A percentile compares a stretch with the other conserved stretches of the same genome.
Conservation (phyloP, 2,797 vertebrate genomes). For the Crypturellus tataupa region DNA sequence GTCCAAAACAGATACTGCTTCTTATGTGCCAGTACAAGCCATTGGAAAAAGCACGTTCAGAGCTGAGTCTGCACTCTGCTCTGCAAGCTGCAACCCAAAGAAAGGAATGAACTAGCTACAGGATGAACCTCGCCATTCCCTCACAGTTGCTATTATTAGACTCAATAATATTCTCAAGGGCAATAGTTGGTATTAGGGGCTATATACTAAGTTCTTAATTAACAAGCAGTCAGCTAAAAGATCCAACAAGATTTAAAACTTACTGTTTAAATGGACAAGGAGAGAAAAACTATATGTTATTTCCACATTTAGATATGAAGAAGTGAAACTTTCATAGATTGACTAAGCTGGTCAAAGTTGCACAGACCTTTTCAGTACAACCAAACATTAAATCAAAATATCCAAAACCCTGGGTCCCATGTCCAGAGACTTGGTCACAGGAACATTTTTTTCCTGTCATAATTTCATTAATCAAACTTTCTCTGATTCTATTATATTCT, state of each 20-base stretch:
- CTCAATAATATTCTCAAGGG: fast-evolving
- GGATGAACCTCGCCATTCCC: not conserved
- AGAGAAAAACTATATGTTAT: not conserved
- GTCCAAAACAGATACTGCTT: not conserved
- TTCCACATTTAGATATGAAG: not conserved
- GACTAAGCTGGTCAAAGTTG: not conserved
- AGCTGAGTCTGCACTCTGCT: not conserved
- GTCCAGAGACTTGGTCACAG: not conserved
- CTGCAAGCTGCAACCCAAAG: not conserved
- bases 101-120: not conserved
- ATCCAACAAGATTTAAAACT: not conserved
- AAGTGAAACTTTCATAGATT: not conserved
- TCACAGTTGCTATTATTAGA: not conserved
- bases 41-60: not conserved
- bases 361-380: not conserved
- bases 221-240: not conserved
- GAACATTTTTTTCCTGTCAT: not conserved
- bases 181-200: not conserved
- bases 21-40: not conserved
- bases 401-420: not conserved
- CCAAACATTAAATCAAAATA: not conserved
- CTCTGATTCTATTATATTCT: not conserved
- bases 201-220: not conserved
- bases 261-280: not conserved
- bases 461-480: not conserved